Percentiles rank a stretch among this genome's conserved stretches.
Conservation (phyloP, 2,888 invertebrate genomes). For the Hydropsyche betteni region DNA sequence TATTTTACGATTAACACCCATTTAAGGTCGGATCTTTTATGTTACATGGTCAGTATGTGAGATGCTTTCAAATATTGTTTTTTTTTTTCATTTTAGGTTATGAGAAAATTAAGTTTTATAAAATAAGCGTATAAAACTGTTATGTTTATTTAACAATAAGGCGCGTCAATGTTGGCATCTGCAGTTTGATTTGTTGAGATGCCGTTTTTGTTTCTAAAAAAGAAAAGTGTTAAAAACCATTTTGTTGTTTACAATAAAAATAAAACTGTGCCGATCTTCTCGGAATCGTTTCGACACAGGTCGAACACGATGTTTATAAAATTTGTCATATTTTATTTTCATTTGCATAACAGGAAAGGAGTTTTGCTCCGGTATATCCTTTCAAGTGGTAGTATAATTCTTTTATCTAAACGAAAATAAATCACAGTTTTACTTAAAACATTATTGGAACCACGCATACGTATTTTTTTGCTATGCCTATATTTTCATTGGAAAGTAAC, state of each 20-base stretch:
- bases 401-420: too few relatives aligned
- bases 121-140: too few relatives aligned
- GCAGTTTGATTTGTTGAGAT: background rate
- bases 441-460: too few relatives aligned
- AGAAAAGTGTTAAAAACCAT: background rate
- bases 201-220: background rate
- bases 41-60: slow-evolving; percentile 1
- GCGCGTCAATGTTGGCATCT: background rate
- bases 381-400: too few relatives aligned
- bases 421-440: too few relatives aligned
- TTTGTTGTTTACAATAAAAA: background rate
- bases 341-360: too few relatives aligned
- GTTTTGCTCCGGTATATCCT: too few relatives aligned
- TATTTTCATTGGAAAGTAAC: background rate
- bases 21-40: slow-evolving; percentile 35
- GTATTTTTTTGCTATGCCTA: too few relatives aligned
- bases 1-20: slow-evolving; percentile 49
- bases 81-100: too few relatives aligned
- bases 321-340: too few relatives aligned
- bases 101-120: too few relatives aligned
- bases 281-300: background rate
- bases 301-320: too few relatives aligned
- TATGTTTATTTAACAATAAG: background rate
- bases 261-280: background rate
- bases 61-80: background rate